Conservation (phyloP, 2,113 vertebrate species). For the Vulpes lagopus region DNA sequence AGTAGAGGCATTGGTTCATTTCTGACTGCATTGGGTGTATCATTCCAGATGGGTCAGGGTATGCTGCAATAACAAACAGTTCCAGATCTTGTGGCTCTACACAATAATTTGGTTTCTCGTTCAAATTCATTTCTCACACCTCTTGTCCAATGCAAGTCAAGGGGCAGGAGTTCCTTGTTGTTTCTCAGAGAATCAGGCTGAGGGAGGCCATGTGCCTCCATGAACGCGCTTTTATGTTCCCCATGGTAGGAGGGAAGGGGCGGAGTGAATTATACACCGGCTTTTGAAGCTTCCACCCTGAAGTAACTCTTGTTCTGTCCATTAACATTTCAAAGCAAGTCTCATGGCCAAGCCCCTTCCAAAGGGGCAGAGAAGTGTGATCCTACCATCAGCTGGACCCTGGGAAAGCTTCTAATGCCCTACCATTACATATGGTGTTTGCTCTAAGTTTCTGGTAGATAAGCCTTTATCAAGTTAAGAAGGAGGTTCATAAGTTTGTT, state of each 20-base stretch:
- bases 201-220: not conserved
- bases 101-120: not conserved
- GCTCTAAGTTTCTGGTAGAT: slow-evolving; percentile 5
- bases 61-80: not conserved
- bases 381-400: not conserved
- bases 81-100: not conserved
- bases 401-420: not conserved
- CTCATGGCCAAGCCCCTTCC: slow-evolving; percentile 5
- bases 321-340: slow-evolving; percentile 30
- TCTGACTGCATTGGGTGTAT: not conserved
- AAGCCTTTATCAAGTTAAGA: slow-evolving; percentile 42
- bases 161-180: not conserved
- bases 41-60: not conserved
- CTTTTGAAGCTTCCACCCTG: not conserved
- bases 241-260: not conserved
- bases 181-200: slow-evolving; percentile 5
- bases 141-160: not conserved
- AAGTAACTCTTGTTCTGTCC: not conserved
- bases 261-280: not conserved
- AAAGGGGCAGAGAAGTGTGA: not conserved
- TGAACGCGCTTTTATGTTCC: not conserved
- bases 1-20: not conserved
- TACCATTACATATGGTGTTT: not conserved
- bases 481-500: slow-evolving; percentile 34
- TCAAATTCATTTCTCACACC: not conserved